Evolutionary conservation across 1,140 invertebrate species (phyloP).

Genomic region (Laupala kohalensis): DNA sequence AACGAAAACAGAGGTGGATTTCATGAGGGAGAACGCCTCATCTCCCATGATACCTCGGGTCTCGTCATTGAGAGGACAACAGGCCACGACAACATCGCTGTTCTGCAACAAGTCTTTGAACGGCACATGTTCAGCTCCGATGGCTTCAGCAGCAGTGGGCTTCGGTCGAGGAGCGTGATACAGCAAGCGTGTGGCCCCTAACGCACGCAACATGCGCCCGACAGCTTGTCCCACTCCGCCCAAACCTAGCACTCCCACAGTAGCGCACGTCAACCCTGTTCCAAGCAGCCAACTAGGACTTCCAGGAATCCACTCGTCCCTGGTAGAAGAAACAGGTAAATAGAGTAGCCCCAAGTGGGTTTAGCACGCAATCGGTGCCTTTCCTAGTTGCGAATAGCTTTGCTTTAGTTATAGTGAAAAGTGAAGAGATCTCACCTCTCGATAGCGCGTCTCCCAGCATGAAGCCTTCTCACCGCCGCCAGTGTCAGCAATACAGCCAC

Average conservation of each 20-base stretch:
- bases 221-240: conserved; percentile 63
- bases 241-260: conserved; percentile 77
- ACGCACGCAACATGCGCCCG: conserved; percentile 17
- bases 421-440: conserved; percentile 52
- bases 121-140: conserved; percentile 48
- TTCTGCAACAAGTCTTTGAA: conserved; percentile 53
- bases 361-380: too few species aligned
- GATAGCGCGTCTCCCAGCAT: conserved; percentile 52
- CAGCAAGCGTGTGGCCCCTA: conserved; percentile 27
- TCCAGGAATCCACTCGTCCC: conserved; percentile 75
- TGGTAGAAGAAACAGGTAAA: too few species aligned
- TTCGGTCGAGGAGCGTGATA: conserved; percentile 19
- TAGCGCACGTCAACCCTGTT: conserved; percentile 57
- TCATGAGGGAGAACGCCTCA: conserved; percentile 67
- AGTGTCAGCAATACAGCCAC: conserved; percentile 62
- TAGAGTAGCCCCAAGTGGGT: too few species aligned
- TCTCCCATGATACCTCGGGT: conserved; percentile 64
- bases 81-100: conserved; percentile 71
- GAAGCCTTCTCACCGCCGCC: conserved; percentile 54
- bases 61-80: conserved; percentile 53
- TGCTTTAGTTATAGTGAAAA: too few species aligned
- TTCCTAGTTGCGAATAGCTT: background rate
- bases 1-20: conserved; percentile 66
- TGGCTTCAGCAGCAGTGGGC: conserved; percentile 22
- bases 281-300: conserved; percentile 83